A percentile compares a stretch with the other conserved stretches of the same genome.
Conservation (phyloP, 1,140 invertebrate species). For the Arion vulgaris region DNA sequence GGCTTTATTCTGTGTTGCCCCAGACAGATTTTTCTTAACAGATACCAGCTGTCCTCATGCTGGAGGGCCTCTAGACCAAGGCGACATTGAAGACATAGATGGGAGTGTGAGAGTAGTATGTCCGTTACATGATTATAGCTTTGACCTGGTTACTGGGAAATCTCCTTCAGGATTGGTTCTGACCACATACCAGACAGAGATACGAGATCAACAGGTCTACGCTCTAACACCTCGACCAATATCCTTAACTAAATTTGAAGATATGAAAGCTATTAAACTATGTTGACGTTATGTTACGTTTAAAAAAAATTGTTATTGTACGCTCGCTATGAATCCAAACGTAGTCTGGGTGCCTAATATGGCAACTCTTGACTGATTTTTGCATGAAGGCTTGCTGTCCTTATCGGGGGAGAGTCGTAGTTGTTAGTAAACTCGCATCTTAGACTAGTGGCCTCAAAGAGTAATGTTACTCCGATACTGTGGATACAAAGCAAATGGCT, state of each 20-base stretch:
- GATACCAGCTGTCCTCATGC: conserved; percentile 20
- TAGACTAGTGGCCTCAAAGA: too few relatives aligned
- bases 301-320: too few relatives aligned
- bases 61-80: conserved; percentile 29
- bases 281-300: too few relatives aligned
- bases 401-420: too few relatives aligned
- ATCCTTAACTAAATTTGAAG: conserved; percentile 8
- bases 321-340: too few relatives aligned
- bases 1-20: conserved; percentile 26
- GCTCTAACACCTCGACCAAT: conserved; percentile 3
- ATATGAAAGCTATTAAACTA: neutral
- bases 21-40: conserved; percentile 27
- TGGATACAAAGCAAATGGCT: too few relatives aligned
- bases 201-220: conserved; percentile 7
- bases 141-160: conserved; percentile 28
- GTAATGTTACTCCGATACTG: too few relatives aligned
- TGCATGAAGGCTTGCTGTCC: too few relatives aligned
- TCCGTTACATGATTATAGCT: conserved; percentile 31
- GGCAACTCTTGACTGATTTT: too few relatives aligned
- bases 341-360: too few relatives aligned
- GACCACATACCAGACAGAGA: conserved; percentile 21
- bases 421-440: too few relatives aligned
- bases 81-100: conserved; percentile 21
- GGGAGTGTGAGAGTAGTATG: neutral
- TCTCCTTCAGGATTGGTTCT: conserved; percentile 8